Base-by-base conservation (phyloP, 2,113 vertebrate genomes). In the Phaethornis superciliosus region DNA sequence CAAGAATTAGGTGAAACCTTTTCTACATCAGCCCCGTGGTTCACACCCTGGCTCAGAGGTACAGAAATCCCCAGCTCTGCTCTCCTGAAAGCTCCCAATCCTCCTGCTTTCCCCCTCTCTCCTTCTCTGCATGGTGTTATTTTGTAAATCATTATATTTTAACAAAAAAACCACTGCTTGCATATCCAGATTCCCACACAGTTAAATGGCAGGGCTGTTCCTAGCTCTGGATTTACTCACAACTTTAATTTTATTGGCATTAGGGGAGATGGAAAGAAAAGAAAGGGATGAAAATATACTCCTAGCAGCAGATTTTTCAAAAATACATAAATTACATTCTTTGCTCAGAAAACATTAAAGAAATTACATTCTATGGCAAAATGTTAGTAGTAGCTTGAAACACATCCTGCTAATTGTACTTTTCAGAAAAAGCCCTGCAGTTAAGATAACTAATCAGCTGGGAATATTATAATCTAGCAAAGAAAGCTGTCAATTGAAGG, bases 381-480 rank as follows among this genome's bases (percentile, higher is more conserved):
- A 58, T 80, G 64, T 52, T 89, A 46, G 72, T 22, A 80, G 52
- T 58, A 88, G 49, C 89, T 89, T 85, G 79, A 93, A 91, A 93
- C 46, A 87, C 93, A 89, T 93, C 69, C 65, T 70, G 70, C 83
- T 94, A 95, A 95, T 91, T 95, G 85, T 65, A 88, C 64, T 95
- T 90, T 24, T 87, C 88, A 92, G 64, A 46, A 84, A 80, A 37
- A 93, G 75, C 46, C 32, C 64, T 67, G 70, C 3, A 1, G 92
- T 70, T 90, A 70, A 52, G 74, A 93, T 93, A 96, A 87, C 85
- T 94, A 74, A 95, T 95, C 93, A 96, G 56, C 49, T 85, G 88
- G 90, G 91, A 96, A 89, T 94, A 90, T 71, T 80, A 63, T 86
- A 95, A 96, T 89, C 81, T 83, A 62, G 69, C 87, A 96, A 67